Evolutionary conservation across 2,888 invertebrate species (phyloP).

Genomic region (Pristionchus mayeri): DNA sequence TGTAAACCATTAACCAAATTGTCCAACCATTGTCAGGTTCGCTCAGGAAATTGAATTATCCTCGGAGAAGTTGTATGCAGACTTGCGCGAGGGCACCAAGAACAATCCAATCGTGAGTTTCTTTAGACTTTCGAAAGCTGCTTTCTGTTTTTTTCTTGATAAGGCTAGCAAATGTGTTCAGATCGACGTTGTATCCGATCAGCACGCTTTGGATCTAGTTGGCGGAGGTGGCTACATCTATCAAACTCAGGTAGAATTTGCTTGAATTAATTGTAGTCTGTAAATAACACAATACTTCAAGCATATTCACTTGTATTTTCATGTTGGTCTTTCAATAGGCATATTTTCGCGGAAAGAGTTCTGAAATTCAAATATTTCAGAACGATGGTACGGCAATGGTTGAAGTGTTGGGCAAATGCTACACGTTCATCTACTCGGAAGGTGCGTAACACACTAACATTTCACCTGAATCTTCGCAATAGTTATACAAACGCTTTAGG

Average conservation of each 20-base stretch:
- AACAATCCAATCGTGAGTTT: constrained; percentile 13
- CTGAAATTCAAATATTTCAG: background rate
- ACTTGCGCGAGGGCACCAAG: background rate
- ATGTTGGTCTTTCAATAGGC: background rate
- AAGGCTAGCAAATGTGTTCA: background rate
- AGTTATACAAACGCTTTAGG: background rate
- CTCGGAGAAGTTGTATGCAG: background rate
- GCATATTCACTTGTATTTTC: too few species aligned
- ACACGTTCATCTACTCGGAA: background rate
- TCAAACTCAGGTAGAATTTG: constrained; percentile 19
- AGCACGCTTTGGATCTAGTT: constrained; percentile 4
- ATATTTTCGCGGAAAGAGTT: too few species aligned
- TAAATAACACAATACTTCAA: too few species aligned
- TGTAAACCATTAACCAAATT: background rate
- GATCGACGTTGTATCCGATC: background rate
- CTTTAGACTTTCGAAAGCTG: background rate
- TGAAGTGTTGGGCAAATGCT: background rate
- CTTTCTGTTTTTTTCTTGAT: background rate
- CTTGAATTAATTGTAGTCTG: too few species aligned
- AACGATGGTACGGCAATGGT: background rate
- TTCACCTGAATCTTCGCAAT: too few species aligned
- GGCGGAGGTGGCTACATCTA: background rate
- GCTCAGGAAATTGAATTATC: constrained; percentile 1
- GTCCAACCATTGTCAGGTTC: background rate
- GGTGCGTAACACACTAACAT: background rate